Evolutionary conservation across 2,888 invertebrate species (phyloP).

Genomic region (Drosophila suboccidentalis): DNA sequence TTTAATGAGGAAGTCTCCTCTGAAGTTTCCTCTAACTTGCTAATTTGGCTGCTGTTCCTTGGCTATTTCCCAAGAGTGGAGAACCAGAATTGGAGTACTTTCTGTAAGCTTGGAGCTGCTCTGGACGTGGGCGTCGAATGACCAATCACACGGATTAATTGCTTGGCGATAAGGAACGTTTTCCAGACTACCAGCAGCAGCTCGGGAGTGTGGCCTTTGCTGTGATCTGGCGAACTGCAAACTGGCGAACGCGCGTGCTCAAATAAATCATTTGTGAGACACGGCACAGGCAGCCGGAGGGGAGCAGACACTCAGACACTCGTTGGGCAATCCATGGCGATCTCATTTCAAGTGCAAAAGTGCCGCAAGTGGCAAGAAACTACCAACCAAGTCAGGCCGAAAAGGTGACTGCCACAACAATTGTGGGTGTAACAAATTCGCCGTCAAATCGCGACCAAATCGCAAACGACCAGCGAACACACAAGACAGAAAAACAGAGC

Average conservation of each 20-base stretch:
- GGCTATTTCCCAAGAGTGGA: background rate
- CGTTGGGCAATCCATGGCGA: conserved; percentile 67
- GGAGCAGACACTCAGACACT: conserved; percentile 25
- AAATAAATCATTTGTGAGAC: conserved; percentile 84
- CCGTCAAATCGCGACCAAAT: conserved; percentile 59
- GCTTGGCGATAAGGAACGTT: conserved; percentile 60
- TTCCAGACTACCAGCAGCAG: conserved; percentile 22
- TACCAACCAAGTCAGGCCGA: conserved; percentile 16
- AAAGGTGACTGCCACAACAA: conserved; percentile 67
- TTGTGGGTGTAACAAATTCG: conserved; percentile 84
- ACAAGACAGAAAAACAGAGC: conserved; percentile 33
- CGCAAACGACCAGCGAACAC: conserved; percentile 56
- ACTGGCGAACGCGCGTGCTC: conserved; percentile 80
- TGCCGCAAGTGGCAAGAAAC: conserved; percentile 76
- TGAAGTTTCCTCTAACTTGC: background rate
- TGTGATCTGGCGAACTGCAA: conserved; percentile 2
- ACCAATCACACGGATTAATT: conserved; percentile 77
- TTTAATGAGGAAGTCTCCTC: background rate
- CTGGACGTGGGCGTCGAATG: conserved; percentile 68
- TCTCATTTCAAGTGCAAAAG: conserved; percentile 82
- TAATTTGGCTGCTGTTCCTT: conserved; percentile 3
- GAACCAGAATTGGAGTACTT: background rate
- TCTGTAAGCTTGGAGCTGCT: background rate
- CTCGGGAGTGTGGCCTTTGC: conserved; percentile 47
- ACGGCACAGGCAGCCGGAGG: conserved; percentile 49